Evolutionary conservation across 2,113 vertebrate species (phyloP), one percentile per base, ranked within the genome.

Genomic region (Phylloscopus trochiloides): DNA sequence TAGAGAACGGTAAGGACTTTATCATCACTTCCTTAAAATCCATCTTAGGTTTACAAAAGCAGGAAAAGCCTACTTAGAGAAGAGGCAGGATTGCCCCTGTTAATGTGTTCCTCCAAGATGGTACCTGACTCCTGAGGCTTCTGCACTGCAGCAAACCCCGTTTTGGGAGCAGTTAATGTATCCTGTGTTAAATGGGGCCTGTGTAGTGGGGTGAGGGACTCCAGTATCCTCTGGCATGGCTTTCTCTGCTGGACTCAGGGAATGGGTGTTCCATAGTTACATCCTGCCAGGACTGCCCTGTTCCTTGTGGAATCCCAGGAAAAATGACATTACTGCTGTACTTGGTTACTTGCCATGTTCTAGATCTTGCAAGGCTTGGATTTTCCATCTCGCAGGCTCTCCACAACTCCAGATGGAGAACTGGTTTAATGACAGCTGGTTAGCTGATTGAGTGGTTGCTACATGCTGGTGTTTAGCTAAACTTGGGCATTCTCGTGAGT

Each of bases 1-100:
- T 92, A 52, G 73, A 94, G 90, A 81, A 43, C 31, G 17, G 71
- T 63, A 31, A 36, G n/a, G 54, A 45, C 51, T 91, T 94, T 68
- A 85, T 88, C 25, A 22, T 94, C 40, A 2, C 55, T 96, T 91
- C 87, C 74, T 95, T 74, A 90, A 86, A 67, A 58, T 92, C 52
- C 75, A 32, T 86, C 90, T 88, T 90, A 77, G 32, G 61, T 63
- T 93, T 91, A 95, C 79, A 85, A 87, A 93, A 93, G 75, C 79
- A 88, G 88, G 82, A 90, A 89, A 66, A 88, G 8, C 45, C 87
- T 77, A 51, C 83, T 87, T 71, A 67, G 88, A 63, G 78, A 61
- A 65, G 78, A 90, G 87, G 38, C 62, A 70, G 90, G 54, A 47
- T 62, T 87, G 84, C 31, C 65, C 73, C 42, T 29, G 10, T 52